Percentiles rank a stretch among this genome's conserved stretches.
phyloP scores from a whole-genome alignment of 2,113 vertebrate genomes.

The Narcine bancroftii region DNA sequence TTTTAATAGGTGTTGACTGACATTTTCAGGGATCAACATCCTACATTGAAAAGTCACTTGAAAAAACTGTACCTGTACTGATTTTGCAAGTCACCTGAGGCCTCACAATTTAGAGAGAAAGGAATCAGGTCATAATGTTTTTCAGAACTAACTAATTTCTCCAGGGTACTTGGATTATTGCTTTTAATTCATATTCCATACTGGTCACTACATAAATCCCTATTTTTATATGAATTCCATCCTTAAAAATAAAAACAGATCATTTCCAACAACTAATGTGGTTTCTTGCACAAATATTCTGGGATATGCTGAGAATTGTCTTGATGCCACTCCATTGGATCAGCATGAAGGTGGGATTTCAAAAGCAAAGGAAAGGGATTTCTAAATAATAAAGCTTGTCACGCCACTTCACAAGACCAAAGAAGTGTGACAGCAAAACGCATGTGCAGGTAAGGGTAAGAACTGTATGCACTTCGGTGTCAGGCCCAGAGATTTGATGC shows the following conservation, averaged over 20 bases:
- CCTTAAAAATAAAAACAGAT: not conserved
- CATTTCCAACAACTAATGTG: not conserved
- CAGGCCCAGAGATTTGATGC: not conserved
- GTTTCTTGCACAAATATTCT: not conserved
- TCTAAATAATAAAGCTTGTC: not conserved
- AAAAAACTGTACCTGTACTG: not conserved
- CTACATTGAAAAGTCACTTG: not conserved
- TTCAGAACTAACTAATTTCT: not conserved
- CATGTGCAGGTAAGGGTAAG: not conserved
- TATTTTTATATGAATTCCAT: not conserved
- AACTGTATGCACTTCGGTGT: not conserved
- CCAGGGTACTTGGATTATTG: not conserved
- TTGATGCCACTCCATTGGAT: not conserved
- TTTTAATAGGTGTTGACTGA: not conserved
- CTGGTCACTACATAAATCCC: not conserved
- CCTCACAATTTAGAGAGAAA: not conserved
- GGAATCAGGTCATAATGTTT: not conserved
- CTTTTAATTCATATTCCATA: not conserved
- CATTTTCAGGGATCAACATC: not conserved
- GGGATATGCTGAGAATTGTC: not conserved
- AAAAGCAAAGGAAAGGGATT: not conserved
- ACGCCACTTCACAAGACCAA: not conserved
- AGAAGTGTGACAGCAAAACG: not conserved
- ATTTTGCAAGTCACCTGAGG: not conserved
- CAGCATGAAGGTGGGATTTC: not conserved